phyloP scores from a whole-genome alignment of 1,140 invertebrate species.

The Macrocentrus cingulum region DNA sequence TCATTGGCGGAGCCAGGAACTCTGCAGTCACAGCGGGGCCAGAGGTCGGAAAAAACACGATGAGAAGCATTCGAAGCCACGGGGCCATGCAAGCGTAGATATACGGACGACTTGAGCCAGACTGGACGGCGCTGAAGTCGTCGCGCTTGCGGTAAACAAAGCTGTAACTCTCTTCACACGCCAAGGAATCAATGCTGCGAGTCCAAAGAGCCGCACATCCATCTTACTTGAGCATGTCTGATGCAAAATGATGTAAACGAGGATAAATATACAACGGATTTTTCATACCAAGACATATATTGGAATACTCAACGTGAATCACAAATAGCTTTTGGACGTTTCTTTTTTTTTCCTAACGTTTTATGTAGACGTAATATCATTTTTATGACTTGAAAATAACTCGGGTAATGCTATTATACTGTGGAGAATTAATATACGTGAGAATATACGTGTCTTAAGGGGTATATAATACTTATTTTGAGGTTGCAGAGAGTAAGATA shows the following conservation, averaged over 20 bases:
- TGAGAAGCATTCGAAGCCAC: background rate
- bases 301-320: no score
- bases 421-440: no score
- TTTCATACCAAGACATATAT: no score
- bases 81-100: background rate
- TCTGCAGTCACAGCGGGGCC: no score
- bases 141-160: slow-evolving; percentile 57
- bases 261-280: slow-evolving; percentile 13
- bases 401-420: no score
- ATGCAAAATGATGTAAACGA: slow-evolving; percentile 30
- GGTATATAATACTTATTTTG: no score
- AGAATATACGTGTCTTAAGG: no score
- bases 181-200: slow-evolving; percentile 53
- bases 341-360: no score
- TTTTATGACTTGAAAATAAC: no score
- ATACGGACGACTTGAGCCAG: slow-evolving; percentile 38
- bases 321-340: no score
- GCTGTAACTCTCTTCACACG: slow-evolving; percentile 58
- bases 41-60: background rate
- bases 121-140: slow-evolving; percentile 56
- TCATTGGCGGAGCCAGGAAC: background rate
- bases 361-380: no score
- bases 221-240: slow-evolving; percentile 52
- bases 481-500: no score
- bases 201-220: slow-evolving; percentile 41